Percentiles rank a stretch among this genome's conserved stretches.
Conservation (phyloP, 1,140 invertebrate species). For the Pseudomyrmex dendroicus region DNA sequence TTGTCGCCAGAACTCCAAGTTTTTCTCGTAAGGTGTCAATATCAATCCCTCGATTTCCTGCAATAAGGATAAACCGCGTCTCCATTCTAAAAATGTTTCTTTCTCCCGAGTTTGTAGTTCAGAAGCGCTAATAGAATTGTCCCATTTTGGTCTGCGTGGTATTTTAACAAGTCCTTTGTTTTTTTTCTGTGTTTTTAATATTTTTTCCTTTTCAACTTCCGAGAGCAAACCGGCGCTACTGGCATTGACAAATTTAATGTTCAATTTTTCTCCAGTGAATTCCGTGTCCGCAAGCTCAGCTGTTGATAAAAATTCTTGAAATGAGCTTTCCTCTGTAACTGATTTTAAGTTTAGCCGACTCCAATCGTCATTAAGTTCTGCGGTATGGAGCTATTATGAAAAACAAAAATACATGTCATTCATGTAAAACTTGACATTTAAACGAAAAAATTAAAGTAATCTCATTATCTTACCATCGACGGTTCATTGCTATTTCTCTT, state of each 20-base stretch:
- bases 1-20: constrained; percentile 99
- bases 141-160: constrained; percentile 94
- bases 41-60: constrained; percentile 93
- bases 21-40: constrained; percentile 98
- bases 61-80: constrained; percentile 91
- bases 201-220: constrained; percentile 87
- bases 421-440: neutral
- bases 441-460: constrained; percentile 36
- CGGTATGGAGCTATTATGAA: constrained; percentile 91
- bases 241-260: constrained; percentile 92
- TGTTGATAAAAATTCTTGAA: constrained; percentile 98
- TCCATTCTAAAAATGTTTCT: constrained; percentile 95
- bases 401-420: neutral
- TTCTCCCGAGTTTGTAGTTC: constrained; percentile 92
- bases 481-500: constrained; percentile 87
- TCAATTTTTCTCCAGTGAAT: constrained; percentile 96
- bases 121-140: constrained; percentile 89
- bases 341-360: constrained; percentile 95
- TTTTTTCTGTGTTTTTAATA: constrained; percentile 88
- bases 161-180: constrained; percentile 90
- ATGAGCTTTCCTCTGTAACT: constrained; percentile 97
- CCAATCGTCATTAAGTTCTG: constrained; percentile 96
- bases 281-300: constrained; percentile 97
- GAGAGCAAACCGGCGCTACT: constrained; percentile 87
- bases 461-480: constrained; percentile 74